phyloP scores from a whole-genome alignment of 2,797 vertebrate species.

The Cyprinella venusta region DNA sequence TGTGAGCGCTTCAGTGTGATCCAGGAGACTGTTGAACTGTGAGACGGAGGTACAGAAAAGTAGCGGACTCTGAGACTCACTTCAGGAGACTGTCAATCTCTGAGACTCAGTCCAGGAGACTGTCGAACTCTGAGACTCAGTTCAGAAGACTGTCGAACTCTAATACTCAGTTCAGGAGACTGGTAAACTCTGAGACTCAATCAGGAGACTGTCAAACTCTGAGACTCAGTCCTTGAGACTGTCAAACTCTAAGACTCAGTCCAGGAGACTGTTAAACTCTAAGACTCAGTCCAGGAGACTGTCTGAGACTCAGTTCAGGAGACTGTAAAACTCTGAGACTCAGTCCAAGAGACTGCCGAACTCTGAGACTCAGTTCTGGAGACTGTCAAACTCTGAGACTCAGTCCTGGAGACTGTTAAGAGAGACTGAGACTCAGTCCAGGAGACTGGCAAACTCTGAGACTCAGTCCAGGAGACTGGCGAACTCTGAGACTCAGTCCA shows the following conservation, averaged over 20 bases:
- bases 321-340: no score
- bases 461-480: no score
- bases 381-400: not conserved
- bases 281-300: not conserved
- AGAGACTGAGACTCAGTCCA: not conserved
- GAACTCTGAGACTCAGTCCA: constrained; percentile 2
- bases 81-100: no score
- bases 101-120: no score
- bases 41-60: no score
- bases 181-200: no score
- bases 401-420: no score
- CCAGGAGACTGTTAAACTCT: not conserved
- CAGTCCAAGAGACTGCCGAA: no score
- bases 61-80: constrained; percentile 1
- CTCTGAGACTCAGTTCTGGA: not conserved
- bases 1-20: not conserved
- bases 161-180: not conserved
- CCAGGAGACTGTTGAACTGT: not conserved
- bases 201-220: not conserved
- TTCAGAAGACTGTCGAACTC: not conserved
- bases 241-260: not conserved
- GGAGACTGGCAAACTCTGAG: not conserved
- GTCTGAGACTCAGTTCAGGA: not conserved
- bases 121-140: not conserved
- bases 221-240: not conserved